Percentiles rank a stretch among this genome's conserved stretches.
Evolutionary conservation across 2,797 vertebrate genomes (phyloP).

Genomic region (Rachycentron canadum): DNA sequence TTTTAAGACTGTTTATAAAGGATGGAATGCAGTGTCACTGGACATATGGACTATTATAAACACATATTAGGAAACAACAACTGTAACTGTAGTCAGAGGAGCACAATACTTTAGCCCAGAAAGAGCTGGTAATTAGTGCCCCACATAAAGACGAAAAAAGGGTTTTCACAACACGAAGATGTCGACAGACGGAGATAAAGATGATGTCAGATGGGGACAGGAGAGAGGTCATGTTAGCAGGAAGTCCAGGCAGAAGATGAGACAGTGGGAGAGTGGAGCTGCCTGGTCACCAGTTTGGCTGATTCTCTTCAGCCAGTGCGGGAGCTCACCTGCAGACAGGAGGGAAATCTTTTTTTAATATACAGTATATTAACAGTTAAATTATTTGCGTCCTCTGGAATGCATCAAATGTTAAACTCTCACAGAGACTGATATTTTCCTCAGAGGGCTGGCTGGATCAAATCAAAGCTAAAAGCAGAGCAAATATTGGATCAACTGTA

Average conservation of each 20-base stretch:
- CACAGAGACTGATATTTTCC: neutral
- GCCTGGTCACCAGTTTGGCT: conserved; percentile 1
- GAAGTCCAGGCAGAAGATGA: conserved; percentile 33
- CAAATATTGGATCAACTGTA: too few relatives aligned
- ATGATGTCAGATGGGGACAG: neutral
- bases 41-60: neutral
- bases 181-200: neutral
- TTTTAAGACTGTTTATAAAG: neutral
- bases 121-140: neutral
- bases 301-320: conserved; percentile 64
- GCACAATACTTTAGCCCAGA: neutral
- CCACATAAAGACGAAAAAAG: neutral
- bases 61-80: conserved; percentile 2
- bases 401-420: neutral
- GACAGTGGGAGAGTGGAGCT: conserved; percentile 11
- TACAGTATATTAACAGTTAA: neutral
- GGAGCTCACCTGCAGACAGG: conserved; percentile 53
- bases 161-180: conserved; percentile 12
- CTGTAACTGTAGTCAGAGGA: conserved; percentile 17
- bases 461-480: neutral
- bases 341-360: neutral
- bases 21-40: neutral
- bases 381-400: neutral
- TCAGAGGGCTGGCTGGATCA: neutral
- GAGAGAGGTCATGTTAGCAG: conserved; percentile 22